phyloP scores from a whole-genome alignment of 2,888 invertebrate species.

The Pollenia griseotomentosa region DNA sequence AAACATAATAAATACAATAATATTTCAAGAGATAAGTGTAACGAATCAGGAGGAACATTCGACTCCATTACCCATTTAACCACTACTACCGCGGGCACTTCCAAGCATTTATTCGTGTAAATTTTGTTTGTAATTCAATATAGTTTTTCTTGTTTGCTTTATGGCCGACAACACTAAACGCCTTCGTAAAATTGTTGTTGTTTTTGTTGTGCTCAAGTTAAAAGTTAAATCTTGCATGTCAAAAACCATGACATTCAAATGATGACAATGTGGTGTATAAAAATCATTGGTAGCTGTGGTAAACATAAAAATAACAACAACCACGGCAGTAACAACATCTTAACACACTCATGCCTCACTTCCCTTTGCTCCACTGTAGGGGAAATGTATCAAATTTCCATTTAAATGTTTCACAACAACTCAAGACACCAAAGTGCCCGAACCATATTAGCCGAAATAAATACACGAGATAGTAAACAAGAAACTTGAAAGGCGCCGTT shows the following conservation, averaged over 20 bases:
- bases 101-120: slow-evolving; percentile 3
- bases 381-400: slow-evolving; percentile 60
- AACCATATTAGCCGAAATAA: slow-evolving; percentile 45
- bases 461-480: neutral
- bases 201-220: slow-evolving; percentile 31
- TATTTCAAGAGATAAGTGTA: neutral
- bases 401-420: slow-evolving; percentile 13
- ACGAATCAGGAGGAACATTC: neutral
- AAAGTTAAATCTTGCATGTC: slow-evolving; percentile 57
- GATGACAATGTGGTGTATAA: slow-evolving; percentile 45
- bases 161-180: slow-evolving; percentile 39
- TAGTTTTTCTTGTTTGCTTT: slow-evolving; percentile 15
- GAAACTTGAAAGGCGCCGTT: slow-evolving; percentile 7
- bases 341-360: slow-evolving; percentile 35
- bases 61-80: slow-evolving; percentile 38
- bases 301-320: slow-evolving; percentile 36
- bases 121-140: slow-evolving; percentile 12
- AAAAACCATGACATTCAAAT: slow-evolving; percentile 40
- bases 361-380: slow-evolving; percentile 13
- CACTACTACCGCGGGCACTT: slow-evolving; percentile 3
- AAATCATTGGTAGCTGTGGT: slow-evolving; percentile 29
- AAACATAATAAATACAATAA: slow-evolving; percentile 4
- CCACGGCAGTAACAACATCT: slow-evolving; percentile 24
- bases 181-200: slow-evolving; percentile 12
- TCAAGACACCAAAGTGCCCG: slow-evolving; percentile 16